These are phyloP conservation scores for Tachina grossa DNA, from an alignment of 2,888 invertebrate genomes.

Conservation along the genomic window DNA sequence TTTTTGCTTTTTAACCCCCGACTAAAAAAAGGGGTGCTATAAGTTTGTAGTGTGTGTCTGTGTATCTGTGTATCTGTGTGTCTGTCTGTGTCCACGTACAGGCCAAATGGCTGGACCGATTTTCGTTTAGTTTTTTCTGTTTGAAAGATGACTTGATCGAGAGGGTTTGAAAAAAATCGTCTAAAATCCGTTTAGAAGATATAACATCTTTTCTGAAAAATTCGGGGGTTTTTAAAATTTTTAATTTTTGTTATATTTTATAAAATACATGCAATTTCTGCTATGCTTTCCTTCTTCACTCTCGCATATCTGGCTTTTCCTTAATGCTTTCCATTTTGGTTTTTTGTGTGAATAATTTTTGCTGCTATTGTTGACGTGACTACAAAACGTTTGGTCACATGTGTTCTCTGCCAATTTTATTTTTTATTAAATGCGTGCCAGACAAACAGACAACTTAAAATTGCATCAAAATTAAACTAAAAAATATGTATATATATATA, in stretches of 20 bases:
- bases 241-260: too few species aligned
- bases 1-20: constrained; percentile 11
- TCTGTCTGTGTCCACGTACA: too few species aligned
- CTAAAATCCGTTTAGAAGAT: too few species aligned
- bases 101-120: too few species aligned
- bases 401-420: constrained; percentile 62
- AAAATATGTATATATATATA: not conserved
- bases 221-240: too few species aligned
- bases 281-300: not conserved
- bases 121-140: too few species aligned
- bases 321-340: constrained; percentile 33
- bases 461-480: constrained; percentile 45
- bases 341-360: constrained; percentile 42
- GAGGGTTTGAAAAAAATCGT: too few species aligned
- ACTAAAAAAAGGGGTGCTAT: too few species aligned
- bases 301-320: not conserved
- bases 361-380: constrained; percentile 13
- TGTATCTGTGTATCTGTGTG: too few species aligned
- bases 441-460: constrained; percentile 69
- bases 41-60: too few species aligned
- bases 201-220: too few species aligned
- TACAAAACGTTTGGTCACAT: constrained; percentile 61
- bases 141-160: too few species aligned
- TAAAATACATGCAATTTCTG: constrained; percentile 12
- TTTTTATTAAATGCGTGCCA: constrained; percentile 64